These are phyloP conservation scores for Drosophila kikkawai DNA, from an alignment of 1,140 invertebrate species.

Conservation along the genomic window DNA sequence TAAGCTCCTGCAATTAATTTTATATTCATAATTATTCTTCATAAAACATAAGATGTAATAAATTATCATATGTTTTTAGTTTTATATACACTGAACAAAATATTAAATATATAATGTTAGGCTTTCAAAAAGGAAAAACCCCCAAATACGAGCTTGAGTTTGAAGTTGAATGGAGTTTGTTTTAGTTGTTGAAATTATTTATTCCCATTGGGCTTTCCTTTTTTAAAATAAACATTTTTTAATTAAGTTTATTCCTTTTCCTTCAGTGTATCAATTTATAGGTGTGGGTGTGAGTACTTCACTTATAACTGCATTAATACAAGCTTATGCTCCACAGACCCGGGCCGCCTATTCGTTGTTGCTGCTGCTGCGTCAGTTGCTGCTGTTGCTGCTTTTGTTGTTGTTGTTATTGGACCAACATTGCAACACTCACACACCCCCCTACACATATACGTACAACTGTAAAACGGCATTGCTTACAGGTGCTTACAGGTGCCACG, in stretches of 20 bases:
- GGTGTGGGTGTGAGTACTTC: constrained; percentile 35
- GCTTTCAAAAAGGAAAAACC: background rate
- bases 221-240: background rate
- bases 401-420: constrained; percentile 72
- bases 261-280: background rate
- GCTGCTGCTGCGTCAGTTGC: constrained; percentile 8
- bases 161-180: too few species aligned
- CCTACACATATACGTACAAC: constrained; percentile 13
- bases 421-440: constrained; percentile 42
- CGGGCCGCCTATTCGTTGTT: constrained; percentile 54
- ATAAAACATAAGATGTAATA: background rate
- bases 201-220: too few species aligned
- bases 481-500: constrained; percentile 48
- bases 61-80: background rate
- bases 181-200: too few species aligned
- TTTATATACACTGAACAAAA: background rate
- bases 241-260: background rate
- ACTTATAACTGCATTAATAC: constrained; percentile 77
- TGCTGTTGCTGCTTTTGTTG: constrained; percentile 17
- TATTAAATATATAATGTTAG: accelerated
- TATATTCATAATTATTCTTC: too few species aligned
- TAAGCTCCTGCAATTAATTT: background rate
- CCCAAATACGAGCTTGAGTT: background rate
- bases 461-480: constrained; percentile 41
- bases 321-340: constrained; percentile 64